Conservation (phyloP, 2,113 vertebrate genomes). For the Micromys minutus region DNA sequence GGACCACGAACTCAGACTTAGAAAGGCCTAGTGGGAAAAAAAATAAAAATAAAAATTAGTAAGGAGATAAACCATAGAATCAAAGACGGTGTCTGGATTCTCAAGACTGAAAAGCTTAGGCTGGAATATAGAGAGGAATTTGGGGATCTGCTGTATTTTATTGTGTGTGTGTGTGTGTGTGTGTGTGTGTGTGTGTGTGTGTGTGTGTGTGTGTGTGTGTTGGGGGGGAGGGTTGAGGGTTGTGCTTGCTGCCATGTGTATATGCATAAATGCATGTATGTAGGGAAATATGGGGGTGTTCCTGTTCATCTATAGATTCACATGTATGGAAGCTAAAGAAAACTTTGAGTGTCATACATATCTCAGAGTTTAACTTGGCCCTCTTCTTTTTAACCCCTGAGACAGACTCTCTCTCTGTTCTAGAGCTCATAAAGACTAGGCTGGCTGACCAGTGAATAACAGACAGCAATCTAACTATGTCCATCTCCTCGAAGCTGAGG, state of each 20-base stretch:
- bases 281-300: not conserved
- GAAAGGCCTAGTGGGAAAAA: not conserved
- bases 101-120: not conserved
- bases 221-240: too few species aligned
- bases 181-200: not conserved
- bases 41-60: not conserved
- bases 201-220: not conserved
- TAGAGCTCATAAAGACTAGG: not conserved
- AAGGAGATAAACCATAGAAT: not conserved
- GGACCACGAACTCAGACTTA: not conserved
- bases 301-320: not conserved
- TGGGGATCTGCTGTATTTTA: not conserved
- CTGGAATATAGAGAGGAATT: not conserved
- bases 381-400: not conserved
- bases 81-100: fast-evolving
- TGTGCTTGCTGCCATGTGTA: not conserved
- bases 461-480: not conserved
- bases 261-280: not conserved
- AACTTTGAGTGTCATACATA: too few species aligned
- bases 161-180: not conserved
- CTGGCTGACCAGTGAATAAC: too few species aligned
- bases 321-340: not conserved
- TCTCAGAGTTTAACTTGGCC: not conserved
- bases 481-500: not conserved
- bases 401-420: not conserved